A percentile compares a stretch with the other conserved stretches of the same genome.
phyloP scores from a whole-genome alignment of 2,797 vertebrate species.

The Mastacembelus armatus region DNA sequence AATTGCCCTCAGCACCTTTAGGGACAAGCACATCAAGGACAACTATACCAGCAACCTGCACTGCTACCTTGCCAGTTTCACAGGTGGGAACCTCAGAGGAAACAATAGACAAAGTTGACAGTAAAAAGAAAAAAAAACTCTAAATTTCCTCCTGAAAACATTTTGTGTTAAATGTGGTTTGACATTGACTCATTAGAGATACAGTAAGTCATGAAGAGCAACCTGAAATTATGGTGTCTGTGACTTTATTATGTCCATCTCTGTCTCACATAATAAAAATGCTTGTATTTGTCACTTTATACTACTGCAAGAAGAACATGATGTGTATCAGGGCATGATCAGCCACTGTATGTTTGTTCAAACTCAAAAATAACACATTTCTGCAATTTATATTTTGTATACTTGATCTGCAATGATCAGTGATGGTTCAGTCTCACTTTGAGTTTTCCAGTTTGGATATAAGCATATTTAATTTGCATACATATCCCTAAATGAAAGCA shows the following conservation, averaged over 20 bases:
- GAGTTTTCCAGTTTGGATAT: background rate
- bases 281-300: no score
- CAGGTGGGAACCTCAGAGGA: slow-evolving; percentile 76
- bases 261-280: no score
- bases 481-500: background rate
- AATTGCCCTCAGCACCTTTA: slow-evolving; percentile 76
- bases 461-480: background rate
- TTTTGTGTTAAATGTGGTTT: no score
- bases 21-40: slow-evolving; percentile 86
- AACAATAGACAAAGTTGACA: background rate
- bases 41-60: slow-evolving; percentile 84
- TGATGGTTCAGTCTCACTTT: background rate
- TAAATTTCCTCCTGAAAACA: no score
- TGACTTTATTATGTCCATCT: no score
- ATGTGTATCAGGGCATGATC: no score
- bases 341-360: background rate
- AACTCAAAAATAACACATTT: background rate
- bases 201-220: no score
- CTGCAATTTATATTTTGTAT: no score
- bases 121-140: background rate
- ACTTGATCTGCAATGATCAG: background rate
- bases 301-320: no score
- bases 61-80: slow-evolving; percentile 83
- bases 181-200: no score
- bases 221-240: no score